Evolutionary conservation across 2,113 vertebrate species (phyloP).

Genomic region (Brienomyrus longianalis): DNA sequence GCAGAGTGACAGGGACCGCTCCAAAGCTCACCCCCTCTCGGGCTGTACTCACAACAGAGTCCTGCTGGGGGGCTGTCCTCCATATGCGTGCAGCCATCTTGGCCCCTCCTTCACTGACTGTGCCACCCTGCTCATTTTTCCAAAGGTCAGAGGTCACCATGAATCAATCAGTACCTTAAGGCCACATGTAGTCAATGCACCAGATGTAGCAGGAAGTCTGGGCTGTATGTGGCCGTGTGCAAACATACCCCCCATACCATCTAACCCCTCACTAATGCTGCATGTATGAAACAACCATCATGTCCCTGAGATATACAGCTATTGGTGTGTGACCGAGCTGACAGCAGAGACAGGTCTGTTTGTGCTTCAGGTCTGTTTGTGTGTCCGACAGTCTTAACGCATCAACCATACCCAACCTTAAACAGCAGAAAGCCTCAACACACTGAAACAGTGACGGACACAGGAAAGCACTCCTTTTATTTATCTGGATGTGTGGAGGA

Average conservation of each 20-base stretch:
- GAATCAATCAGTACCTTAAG: neutral
- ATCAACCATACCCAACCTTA: neutral
- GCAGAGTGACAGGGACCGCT: neutral
- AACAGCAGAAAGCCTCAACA: neutral
- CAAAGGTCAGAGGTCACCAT: constrained; percentile 14
- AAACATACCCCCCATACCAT: neutral
- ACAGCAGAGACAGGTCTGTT: neutral
- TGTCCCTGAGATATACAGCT: neutral
- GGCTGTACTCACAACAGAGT: constrained; percentile 44
- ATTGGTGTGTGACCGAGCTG: neutral
- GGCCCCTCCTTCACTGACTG: constrained; percentile 28
- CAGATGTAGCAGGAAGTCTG: neutral
- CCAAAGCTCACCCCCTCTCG: neutral
- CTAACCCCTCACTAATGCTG: neutral
- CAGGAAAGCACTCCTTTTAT: neutral
- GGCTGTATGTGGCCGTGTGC: neutral
- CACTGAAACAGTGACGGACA: neutral
- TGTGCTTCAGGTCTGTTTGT: neutral
- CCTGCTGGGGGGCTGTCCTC: constrained; percentile 41
- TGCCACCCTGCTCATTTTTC: constrained; percentile 13
- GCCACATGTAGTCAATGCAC: neutral
- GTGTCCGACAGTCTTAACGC: neutral
- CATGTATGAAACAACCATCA: neutral
- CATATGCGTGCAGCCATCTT: constrained; percentile 40
- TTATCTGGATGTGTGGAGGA: neutral